Percentiles rank a stretch among this genome's conserved stretches.
phyloP scores from a whole-genome alignment of 2,113 vertebrate species.

The Furnarius figulus region DNA sequence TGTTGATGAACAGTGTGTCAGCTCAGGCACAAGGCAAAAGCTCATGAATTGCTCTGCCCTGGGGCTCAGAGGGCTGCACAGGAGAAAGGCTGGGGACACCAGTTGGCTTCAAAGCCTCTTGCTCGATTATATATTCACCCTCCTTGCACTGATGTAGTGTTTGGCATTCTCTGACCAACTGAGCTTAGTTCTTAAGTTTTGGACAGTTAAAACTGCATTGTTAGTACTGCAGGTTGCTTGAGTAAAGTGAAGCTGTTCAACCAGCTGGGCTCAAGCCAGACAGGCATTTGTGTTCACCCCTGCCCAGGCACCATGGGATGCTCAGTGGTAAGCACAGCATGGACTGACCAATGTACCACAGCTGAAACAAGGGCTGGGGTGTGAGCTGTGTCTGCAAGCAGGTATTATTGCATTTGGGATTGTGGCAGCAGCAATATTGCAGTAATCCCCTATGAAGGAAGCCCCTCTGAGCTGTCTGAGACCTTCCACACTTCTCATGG shows the following conservation, averaged over 20 bases:
- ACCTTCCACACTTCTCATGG: not conserved
- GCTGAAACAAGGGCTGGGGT: not conserved
- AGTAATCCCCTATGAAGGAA: not conserved
- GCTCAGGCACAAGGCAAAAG: not conserved
- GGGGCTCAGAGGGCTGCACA: not conserved
- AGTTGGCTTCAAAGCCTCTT: not conserved
- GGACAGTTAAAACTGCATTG: not conserved
- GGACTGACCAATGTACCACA: not conserved
- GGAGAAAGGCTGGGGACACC: not conserved
- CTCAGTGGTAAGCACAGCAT: not conserved
- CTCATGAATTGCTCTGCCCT: accelerated
- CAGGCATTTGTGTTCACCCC: not conserved
- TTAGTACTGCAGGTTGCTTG: not conserved
- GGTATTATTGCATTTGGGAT: not conserved
- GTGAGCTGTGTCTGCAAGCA: not conserved
- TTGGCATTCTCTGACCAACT: not conserved
- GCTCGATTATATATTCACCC: not conserved
- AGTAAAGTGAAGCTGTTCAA: not conserved
- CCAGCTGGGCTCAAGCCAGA: not conserved
- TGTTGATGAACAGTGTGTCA: not conserved
- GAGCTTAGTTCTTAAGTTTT: not conserved
- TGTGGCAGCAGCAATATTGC: not conserved
- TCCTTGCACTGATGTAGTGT: not conserved
- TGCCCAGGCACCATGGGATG: not conserved
- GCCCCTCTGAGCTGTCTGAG: not conserved